Evolutionary conservation across 64 coral and sea anemone genomes (phyloP).

Genomic region (Pachyseris speciosa): DNA sequence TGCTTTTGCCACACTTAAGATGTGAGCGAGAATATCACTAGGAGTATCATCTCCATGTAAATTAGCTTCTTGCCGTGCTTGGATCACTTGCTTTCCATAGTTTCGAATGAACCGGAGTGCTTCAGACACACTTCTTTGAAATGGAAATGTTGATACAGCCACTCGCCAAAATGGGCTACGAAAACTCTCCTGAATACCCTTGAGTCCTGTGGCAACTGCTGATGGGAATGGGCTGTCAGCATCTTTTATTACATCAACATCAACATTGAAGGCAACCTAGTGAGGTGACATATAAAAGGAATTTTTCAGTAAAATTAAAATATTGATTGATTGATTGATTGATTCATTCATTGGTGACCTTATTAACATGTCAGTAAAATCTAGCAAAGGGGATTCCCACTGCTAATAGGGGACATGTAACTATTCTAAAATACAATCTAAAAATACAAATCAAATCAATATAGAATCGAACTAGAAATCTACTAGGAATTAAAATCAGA

Average conservation of each 20-base stretch:
- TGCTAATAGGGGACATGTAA: too few relatives aligned
- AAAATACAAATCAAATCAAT: too few relatives aligned
- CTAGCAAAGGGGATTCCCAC: too few relatives aligned
- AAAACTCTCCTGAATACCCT: slow-evolving; percentile 12
- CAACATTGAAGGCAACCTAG: slow-evolving; percentile 6
- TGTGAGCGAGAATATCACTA: slow-evolving; percentile 67
- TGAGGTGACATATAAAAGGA: too few relatives aligned
- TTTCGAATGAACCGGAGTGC: slow-evolving; percentile 54
- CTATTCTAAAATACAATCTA: too few relatives aligned
- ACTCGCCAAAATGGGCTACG: slow-evolving; percentile 51
- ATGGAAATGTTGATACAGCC: slow-evolving; percentile 32
- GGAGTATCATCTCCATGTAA: slow-evolving; percentile 17
- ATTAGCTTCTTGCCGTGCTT: slow-evolving; percentile 25
- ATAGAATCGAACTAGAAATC: too few relatives aligned
- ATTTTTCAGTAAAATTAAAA: too few relatives aligned
- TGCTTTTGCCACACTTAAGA: slow-evolving; percentile 46
- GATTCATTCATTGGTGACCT: too few relatives aligned
- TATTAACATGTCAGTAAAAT: too few relatives aligned
- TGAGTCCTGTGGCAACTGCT: slow-evolving; percentile 15
- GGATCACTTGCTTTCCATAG: slow-evolving; percentile 68
- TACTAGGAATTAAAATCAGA: too few relatives aligned
- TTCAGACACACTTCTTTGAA: slow-evolving; percentile 34
- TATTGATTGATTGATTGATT: too few relatives aligned
- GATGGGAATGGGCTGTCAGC: slow-evolving; percentile 59
- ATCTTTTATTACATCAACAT: slow-evolving; percentile 57